Conservation (phyloP, 2,113 vertebrate genomes). For the Urocolius indicus region DNA sequence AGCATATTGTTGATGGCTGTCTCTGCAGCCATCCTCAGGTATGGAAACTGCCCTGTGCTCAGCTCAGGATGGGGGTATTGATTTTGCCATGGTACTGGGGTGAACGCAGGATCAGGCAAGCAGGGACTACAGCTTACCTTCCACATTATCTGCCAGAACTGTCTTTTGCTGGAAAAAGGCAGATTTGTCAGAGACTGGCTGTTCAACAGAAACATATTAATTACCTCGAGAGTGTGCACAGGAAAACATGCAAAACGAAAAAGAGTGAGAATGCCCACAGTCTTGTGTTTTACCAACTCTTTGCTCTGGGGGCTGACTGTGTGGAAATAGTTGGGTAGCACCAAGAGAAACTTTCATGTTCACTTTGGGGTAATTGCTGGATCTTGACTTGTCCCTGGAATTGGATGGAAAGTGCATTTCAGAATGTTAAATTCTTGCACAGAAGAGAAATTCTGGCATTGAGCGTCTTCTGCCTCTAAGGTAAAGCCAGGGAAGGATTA, state of each 20-base stretch:
- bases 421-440: background rate
- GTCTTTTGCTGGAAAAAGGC: background rate
- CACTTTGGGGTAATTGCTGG: background rate
- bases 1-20: background rate
- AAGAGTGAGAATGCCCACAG: background rate
- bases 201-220: background rate
- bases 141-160: background rate
- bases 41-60: background rate
- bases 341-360: background rate
- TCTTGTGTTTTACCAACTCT: background rate
- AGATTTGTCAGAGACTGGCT: background rate
- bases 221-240: background rate
- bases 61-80: accelerated
- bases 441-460: background rate
- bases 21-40: background rate
- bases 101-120: accelerated
- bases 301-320: accelerated
- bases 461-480: background rate
- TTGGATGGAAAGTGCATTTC: background rate
- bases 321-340: background rate
- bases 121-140: background rate
- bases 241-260: background rate
- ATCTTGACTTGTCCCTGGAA: background rate
- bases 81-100: accelerated
- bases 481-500: background rate